Evolutionary conservation across 2,113 vertebrate genomes (phyloP).

Genomic region (Hippocampus zosterae): DNA sequence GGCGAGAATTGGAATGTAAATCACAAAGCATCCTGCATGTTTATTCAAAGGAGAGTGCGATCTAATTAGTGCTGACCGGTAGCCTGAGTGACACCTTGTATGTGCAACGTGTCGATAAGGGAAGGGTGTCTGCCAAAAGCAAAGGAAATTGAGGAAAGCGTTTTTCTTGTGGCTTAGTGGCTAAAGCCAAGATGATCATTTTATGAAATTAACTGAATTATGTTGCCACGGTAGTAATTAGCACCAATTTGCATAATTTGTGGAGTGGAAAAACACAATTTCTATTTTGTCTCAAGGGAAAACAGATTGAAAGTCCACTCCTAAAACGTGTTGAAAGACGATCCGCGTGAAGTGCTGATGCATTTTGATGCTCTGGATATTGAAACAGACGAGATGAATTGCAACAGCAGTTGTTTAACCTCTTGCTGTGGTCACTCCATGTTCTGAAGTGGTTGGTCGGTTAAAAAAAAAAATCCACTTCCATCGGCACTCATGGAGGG

Average conservation of each 20-base stretch:
- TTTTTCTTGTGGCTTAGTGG: constrained; percentile 39
- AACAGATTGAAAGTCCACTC: not conserved
- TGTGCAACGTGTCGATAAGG: constrained; percentile 49
- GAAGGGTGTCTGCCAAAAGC: constrained; percentile 51
- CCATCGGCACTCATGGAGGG: constrained; percentile 17
- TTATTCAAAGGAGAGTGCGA: constrained; percentile 43
- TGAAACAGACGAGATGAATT: constrained; percentile 6
- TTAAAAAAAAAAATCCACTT: constrained; percentile 13
- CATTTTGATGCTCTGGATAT: not conserved
- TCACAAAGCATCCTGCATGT: constrained; percentile 37
- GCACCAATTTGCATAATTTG: constrained; percentile 16
- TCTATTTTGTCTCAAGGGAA: constrained; percentile 10
- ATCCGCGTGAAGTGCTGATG: not conserved
- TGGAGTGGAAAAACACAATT: constrained; percentile 10
- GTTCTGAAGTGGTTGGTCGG: constrained; percentile 11
- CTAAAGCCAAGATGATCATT: constrained; percentile 34
- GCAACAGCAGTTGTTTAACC: not conserved
- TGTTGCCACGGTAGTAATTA: constrained; percentile 25
- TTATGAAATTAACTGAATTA: constrained; percentile 41
- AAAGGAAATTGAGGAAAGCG: constrained; percentile 39
- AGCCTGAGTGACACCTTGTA: constrained; percentile 66
- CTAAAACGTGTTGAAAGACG: not conserved
- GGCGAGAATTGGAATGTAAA: constrained; percentile 47
- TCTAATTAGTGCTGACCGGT: constrained; percentile 55
- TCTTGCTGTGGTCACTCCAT: constrained; percentile 5